Evolutionary conservation across 2,888 invertebrate species (phyloP), one percentile per base, ranked within the genome.

Genomic region (Tridacna crocea): DNA sequence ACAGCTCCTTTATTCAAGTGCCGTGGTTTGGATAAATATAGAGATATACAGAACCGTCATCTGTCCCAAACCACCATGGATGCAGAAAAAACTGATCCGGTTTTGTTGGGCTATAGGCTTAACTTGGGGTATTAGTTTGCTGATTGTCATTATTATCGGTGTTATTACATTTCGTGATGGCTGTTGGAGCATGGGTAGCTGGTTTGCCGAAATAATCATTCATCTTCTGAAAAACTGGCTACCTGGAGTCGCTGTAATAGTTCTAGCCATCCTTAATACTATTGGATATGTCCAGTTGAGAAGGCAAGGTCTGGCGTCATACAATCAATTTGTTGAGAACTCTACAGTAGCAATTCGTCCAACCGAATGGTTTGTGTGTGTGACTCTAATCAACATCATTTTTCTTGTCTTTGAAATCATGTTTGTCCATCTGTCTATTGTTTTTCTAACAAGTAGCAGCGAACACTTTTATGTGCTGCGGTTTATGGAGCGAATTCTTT

Each of bases 191-290:
- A 24, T 51, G 48, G 10, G 24, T 4, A 6, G 46, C 24, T 51
- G 36, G 36, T 4, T 51, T 11, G 70, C 47, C 1, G 70, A 48
- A 19, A 3, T 70, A 2, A 26, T 70, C 51, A 48, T 74, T 19
- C 74, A 74, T 24, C 19, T 74, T 60, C 17, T 63, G 10, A 74
- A 63, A 24, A 74, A 74, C 48, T 74, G 74, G 74, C 19, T 74
- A 10, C 74, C 74, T 8, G 74, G 61, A 2, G 0, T 61, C 11
- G 61, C 61, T 3, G 47, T 74, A 47, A 74, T 74, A 2, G 22
- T 60, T 17, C 17, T 63, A 24, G 24, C 24, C 22, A 26, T 61
- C 19, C n/a, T 63, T 1, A 63, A 60, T 36, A 74, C 47, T 22
- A 47, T 74, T 12, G 61, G 60, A 0, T 74, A 74, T 47, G 48